phyloP scores from a whole-genome alignment of 2,113 vertebrate genomes.

The Takifugu bimaculatus region DNA sequence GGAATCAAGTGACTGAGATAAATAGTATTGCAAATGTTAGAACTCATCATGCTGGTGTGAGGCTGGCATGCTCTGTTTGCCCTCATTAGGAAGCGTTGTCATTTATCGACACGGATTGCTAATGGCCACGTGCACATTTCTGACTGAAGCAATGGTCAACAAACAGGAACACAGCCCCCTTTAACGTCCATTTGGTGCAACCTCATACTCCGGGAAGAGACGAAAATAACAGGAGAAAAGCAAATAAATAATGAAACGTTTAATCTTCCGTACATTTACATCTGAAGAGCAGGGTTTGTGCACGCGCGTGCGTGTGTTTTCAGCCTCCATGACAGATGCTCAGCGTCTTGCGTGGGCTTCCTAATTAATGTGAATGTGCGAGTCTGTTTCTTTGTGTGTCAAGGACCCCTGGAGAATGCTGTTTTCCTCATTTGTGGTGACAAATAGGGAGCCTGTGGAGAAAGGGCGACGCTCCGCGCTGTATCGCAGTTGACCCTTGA shows the following conservation, averaged over 20 bases:
- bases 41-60: neutral
- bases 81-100: neutral
- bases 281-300: neutral
- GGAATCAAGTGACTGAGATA: neutral
- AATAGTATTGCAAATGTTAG: neutral
- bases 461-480: conserved; percentile 49
- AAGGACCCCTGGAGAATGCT: conserved; percentile 32
- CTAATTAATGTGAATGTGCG: conserved; percentile 36
- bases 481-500: conserved; percentile 54
- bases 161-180: neutral
- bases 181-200: neutral
- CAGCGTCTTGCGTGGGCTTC: conserved; percentile 18
- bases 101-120: neutral
- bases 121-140: neutral
- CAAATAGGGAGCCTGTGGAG: conserved; percentile 58
- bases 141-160: neutral
- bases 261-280: neutral
- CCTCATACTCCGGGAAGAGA: neutral
- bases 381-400: conserved; percentile 18
- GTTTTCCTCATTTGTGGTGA: conserved; percentile 64
- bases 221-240: neutral
- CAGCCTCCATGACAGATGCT: conserved; percentile 10
- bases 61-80: neutral
- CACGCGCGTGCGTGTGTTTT: conserved; percentile 6
- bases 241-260: neutral